Evolutionary conservation across 2,797 vertebrate species (phyloP).

Genomic region (Sorex maritimensis): DNA sequence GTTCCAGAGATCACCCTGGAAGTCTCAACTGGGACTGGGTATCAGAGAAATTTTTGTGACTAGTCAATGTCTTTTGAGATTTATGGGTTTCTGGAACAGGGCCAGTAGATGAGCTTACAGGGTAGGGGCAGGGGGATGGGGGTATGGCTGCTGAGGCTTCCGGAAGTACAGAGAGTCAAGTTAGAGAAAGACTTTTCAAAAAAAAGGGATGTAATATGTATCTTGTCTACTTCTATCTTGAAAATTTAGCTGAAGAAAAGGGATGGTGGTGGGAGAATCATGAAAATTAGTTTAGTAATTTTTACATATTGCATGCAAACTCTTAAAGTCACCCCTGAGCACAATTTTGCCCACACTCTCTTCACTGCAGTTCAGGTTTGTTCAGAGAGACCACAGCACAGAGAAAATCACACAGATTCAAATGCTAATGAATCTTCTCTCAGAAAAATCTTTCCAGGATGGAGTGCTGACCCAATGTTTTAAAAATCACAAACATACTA

Average conservation of each 20-base stretch:
- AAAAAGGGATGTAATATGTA: background rate
- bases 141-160: too few species aligned
- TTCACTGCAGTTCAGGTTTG: background rate
- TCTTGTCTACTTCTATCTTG: background rate
- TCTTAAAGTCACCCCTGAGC: constrained; percentile 30
- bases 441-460: background rate
- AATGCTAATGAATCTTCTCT: background rate
- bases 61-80: too few species aligned
- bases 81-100: too few species aligned
- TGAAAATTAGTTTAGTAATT: background rate
- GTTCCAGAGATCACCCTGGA: too few species aligned
- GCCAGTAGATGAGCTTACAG: too few species aligned
- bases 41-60: too few species aligned
- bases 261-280: background rate
- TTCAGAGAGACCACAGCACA: background rate
- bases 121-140: too few species aligned
- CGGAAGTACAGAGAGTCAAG: too few species aligned
- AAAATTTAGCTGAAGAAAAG: background rate
- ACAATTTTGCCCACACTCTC: constrained; percentile 60
- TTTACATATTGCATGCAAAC: background rate
- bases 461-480: background rate
- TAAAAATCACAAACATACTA: background rate
- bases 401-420: constrained; percentile 17
- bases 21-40: too few species aligned
- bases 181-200: too few species aligned